Base-by-base conservation (phyloP, 2,888 invertebrate genomes). In the Chaetoderma sp. region DNA sequence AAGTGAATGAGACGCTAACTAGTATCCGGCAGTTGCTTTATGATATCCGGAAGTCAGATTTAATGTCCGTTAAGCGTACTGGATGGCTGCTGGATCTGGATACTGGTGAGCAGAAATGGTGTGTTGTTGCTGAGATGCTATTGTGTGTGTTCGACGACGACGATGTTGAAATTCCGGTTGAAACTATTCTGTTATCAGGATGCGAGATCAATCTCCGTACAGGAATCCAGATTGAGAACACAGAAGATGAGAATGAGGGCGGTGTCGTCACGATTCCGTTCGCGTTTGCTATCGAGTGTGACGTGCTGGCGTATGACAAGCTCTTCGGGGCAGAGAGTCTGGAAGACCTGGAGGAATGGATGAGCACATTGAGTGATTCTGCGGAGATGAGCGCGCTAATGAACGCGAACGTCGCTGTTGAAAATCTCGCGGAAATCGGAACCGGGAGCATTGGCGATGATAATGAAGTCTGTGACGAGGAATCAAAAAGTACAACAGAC, bases 31-130 rank as follows among this genome's bases (percentile, higher is more conserved):
- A n/a, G n/a, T 23, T 52, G 32, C 30, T 52, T 8, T 16, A 52
- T n/a, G 52, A 30, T 30, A 30, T 52, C 32, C 32, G 32, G 16
- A 52, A 52, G n/a, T 52, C 71, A 18, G 79, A 78, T 49, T 63
- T 79, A 13, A 71, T 71, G 30, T 69, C 72, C 44, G 71, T 77
- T 5, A 80, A 81, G 63, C 70, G 72, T 25, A 56, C 74, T 13
- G 82, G 80, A 2, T 80, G 80, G 80, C 67, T 81, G n/a, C 67
- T 70, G 44, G 78, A 81, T 65, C 77, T 78, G 55, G 49, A 66
- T 18, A 59, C 66, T 28, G 70, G 70, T 2, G 30, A 52, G 55
- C 67, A 69, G 59, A 76, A 78, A 2, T 82, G 80, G 80, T 76
- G 79, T 63, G 73, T 78, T 5, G 67, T 80, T 10, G 75, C 76